These are phyloP conservation scores for Pampusana beccarii DNA, from an alignment of 2,113 vertebrate genomes.

Conservation along the genomic window DNA sequence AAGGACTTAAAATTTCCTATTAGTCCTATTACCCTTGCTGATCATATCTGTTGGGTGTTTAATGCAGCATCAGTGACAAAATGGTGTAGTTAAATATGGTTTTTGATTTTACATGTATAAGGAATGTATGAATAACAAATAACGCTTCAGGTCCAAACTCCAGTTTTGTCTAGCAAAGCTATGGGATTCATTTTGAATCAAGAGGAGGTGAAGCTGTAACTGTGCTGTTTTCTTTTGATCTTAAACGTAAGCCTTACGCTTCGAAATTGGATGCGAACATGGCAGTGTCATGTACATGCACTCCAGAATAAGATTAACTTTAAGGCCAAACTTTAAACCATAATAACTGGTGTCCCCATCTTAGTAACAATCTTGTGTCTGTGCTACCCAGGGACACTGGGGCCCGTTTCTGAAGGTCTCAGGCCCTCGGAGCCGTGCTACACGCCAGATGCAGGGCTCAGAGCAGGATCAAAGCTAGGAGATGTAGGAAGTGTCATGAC, in stretches of 20 bases:
- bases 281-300: neutral
- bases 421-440: neutral
- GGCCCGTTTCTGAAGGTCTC: neutral
- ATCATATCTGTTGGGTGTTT: neutral
- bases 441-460: neutral
- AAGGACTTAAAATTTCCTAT: neutral
- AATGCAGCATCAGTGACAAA: neutral
- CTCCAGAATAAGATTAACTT: neutral
- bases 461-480: neutral
- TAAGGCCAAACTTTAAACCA: neutral
- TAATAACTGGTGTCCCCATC: neutral
- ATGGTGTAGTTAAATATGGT: rapidly evolving
- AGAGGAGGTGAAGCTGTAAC: neutral
- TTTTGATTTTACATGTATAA: neutral
- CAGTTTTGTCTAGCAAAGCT: neutral
- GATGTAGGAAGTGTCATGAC: neutral
- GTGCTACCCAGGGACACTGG: neutral
- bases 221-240: neutral
- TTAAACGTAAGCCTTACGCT: neutral
- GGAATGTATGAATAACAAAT: neutral
- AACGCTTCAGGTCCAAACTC: neutral
- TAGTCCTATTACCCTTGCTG: neutral
- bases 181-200: neutral
- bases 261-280: neutral
- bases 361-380: neutral